These are phyloP conservation scores for Streblospio benedicti DNA, from an alignment of 1,140 invertebrate species.

Conservation along the genomic window DNA sequence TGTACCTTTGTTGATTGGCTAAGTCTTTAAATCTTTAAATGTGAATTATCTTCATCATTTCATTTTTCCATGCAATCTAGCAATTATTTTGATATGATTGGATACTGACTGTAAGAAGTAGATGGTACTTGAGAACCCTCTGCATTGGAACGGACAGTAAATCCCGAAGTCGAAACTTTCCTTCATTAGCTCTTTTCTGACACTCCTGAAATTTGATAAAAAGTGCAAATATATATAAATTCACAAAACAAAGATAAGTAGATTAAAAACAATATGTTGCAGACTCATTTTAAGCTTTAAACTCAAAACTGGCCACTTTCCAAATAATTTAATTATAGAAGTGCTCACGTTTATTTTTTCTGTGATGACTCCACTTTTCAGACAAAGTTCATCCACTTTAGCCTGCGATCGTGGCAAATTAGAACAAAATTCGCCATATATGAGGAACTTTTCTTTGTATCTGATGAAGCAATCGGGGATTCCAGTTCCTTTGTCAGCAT, in stretches of 20 bases:
- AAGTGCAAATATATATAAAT: conserved; percentile 13
- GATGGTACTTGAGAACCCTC: conserved; percentile 90
- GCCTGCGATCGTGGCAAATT: conserved; percentile 75
- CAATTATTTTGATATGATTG: too few relatives aligned
- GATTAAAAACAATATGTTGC: too few relatives aligned
- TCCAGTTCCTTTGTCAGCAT: conserved; percentile 9
- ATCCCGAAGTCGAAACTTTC: conserved; percentile 86
- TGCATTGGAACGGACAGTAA: conserved; percentile 96
- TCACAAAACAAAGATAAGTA: too few relatives aligned
- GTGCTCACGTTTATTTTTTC: too few relatives aligned
- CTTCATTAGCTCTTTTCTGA: conserved; percentile 85
- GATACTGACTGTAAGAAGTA: conserved; percentile 55
- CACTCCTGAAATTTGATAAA: conserved; percentile 78
- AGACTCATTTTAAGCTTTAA: too few relatives aligned
- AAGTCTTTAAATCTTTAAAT: too few relatives aligned
- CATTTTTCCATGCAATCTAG: too few relatives aligned
- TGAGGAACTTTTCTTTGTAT: conserved; percentile 79
- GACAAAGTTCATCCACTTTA: conserved; percentile 63
- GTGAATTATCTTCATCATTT: too few relatives aligned
- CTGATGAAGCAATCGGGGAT: conserved; percentile 68
- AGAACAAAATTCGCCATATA: conserved; percentile 93
- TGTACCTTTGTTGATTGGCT: too few relatives aligned
- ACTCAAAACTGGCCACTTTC: too few relatives aligned
- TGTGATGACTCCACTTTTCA: conserved; percentile 37
- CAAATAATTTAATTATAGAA: too few relatives aligned